Conservation (phyloP, 2,113 vertebrate genomes). For the Brachyhypopomus gauderio region DNA sequence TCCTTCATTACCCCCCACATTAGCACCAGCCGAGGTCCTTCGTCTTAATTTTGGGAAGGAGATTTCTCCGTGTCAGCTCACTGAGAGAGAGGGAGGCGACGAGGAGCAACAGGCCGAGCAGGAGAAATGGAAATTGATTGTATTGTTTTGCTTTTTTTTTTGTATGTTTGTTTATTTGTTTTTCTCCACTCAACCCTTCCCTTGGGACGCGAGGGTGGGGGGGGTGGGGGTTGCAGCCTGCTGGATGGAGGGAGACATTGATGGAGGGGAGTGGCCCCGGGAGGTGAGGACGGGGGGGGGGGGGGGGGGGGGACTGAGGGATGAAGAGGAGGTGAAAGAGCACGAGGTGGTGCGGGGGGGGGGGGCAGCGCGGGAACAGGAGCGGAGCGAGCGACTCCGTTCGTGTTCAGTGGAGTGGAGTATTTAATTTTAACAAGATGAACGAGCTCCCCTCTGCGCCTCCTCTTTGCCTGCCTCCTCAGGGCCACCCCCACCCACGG, state of each 20-base stretch:
- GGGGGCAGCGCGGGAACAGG: constrained; percentile 32
- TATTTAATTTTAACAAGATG: constrained; percentile 79
- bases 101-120: constrained; percentile 45
- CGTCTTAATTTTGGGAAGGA: constrained; percentile 72
- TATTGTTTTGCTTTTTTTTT: constrained; percentile 64
- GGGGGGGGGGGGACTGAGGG: constrained; percentile 31
- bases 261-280: constrained; percentile 45
- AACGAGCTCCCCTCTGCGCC: constrained; percentile 73
- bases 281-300: constrained; percentile 45
- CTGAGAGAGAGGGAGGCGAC: constrained; percentile 59
- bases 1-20: constrained; percentile 78
- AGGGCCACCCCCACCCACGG: constrained; percentile 54
- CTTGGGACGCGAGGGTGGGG: constrained; percentile 12
- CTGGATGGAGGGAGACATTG: constrained; percentile 39
- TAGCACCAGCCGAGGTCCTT: constrained; percentile 73
- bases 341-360: constrained; percentile 44
- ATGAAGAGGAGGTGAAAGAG: constrained; percentile 54
- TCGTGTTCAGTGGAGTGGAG: constrained; percentile 73
- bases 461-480: constrained; percentile 27
- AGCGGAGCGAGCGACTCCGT: constrained; percentile 58
- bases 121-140: constrained; percentile 64
- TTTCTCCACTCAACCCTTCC: constrained; percentile 61
- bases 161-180: background rate
- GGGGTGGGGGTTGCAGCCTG: background rate
- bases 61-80: constrained; percentile 68